Base-by-base conservation (phyloP, 2,888 invertebrate species). In the Cephus runcator region DNA sequence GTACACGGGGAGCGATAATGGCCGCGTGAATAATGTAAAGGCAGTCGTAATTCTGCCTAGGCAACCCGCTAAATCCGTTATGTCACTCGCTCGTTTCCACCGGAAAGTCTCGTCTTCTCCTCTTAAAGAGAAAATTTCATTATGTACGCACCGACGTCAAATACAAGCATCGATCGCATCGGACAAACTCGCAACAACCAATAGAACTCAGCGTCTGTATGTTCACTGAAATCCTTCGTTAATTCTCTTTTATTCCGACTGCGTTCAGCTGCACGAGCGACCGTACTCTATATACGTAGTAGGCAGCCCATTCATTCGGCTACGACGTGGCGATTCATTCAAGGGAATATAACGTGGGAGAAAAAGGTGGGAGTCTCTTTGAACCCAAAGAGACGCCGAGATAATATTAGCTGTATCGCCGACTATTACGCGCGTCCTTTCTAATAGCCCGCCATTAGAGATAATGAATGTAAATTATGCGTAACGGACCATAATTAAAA, bases 391-490 rank as follows among this genome's bases (percentile, higher is more conserved):
- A 56, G 56, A 56, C 23, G 56, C 56, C 56, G 56, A 23, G 56
- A 56, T 56, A 56, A 56, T 56, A 56, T 56, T 56, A 56, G 56
- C 56, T 23, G 56, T 56, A 56, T 56, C 56, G 56, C 56, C 56
- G 9, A 56, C 56, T 56, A 56, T 56, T 56, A 56, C 56, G 56
- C 56, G 56, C 56, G 56, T 56, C 23, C 56, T 83, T 83, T 81
- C 80, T 87, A 87, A 87, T 85, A 86, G 88, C 83, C 76, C 75
- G 81, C 83, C 85, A 84, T 87, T 87, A 86, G 82, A 84, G 83
- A 85, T 87, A 87, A 87, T 87, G 85, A 84, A 84, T 83, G 83
- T 85, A 86, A 87, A 87, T 88, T 86, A 87, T 87, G 85, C 84
- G 85, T 81, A 82, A 82, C 83, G 85, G 83, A 80, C 80, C 80